These are phyloP conservation scores for Pterois miles DNA, from an alignment of 2,797 vertebrate species.

Conservation along the genomic window DNA sequence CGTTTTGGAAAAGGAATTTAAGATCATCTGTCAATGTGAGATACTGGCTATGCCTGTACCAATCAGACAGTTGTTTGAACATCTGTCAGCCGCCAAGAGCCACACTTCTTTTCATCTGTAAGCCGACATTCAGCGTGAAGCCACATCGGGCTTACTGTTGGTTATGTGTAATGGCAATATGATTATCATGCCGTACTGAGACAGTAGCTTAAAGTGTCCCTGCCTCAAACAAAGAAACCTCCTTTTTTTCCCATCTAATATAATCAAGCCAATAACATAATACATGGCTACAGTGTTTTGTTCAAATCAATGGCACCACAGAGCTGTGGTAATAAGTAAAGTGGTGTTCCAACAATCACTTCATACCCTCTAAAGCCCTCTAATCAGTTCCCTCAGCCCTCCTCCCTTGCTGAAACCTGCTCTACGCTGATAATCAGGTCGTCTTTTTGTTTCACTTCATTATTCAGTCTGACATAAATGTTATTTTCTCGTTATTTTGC, in stretches of 20 bases:
- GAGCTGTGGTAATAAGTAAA: slow-evolving; percentile 8
- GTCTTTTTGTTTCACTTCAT: background rate
- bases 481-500: background rate
- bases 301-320: background rate
- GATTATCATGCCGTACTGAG: background rate
- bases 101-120: background rate
- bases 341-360: background rate
- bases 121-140: background rate
- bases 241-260: background rate
- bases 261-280: background rate
- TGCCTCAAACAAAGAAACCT: background rate
- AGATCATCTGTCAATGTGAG: slow-evolving; percentile 2
- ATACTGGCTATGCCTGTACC: background rate
- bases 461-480: background rate
- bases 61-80: background rate
- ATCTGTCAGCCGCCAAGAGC: background rate
- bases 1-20: slow-evolving; percentile 2
- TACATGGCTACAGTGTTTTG: background rate
- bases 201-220: too few species aligned
- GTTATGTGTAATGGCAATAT: background rate
- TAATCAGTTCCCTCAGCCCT: background rate
- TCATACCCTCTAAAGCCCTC: background rate
- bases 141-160: background rate
- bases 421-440: too few species aligned
- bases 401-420: background rate